Percentiles rank a stretch among this genome's conserved stretches.
These are phyloP conservation scores for Homalodisca vitripennis DNA, from an alignment of 1,140 invertebrate genomes.

Conservation along the genomic window DNA sequence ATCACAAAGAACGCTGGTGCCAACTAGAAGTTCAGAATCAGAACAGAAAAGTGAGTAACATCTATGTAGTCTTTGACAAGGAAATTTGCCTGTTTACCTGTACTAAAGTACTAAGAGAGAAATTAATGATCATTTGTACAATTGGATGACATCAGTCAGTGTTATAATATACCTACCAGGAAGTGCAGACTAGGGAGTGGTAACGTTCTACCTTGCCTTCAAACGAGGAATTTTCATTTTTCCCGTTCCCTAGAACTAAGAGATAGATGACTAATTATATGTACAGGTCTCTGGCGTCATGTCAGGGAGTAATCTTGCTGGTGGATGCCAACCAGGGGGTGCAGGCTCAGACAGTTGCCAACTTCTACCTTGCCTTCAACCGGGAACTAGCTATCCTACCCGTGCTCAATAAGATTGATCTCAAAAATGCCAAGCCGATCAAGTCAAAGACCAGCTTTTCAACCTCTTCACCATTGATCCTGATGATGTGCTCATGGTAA, in stretches of 20 bases:
- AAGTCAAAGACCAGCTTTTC: conserved; percentile 74
- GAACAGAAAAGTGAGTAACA: too few relatives aligned
- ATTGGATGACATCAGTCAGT: too few relatives aligned
- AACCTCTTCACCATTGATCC: conserved; percentile 82
- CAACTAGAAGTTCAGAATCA: too few relatives aligned
- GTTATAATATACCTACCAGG: too few relatives aligned
- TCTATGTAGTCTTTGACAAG: too few relatives aligned
- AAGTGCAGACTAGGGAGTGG: too few relatives aligned
- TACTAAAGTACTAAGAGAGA: too few relatives aligned
- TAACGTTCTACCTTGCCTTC: conserved; percentile 92
- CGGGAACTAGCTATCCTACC: conserved; percentile 83
- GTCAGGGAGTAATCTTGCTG: conserved; percentile 91
- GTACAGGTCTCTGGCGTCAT: conserved; percentile 77
- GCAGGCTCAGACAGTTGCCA: conserved; percentile 97
- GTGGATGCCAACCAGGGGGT: conserved; percentile 97
- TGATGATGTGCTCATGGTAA: conserved; percentile 63
- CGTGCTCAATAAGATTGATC: conserved; percentile 96
- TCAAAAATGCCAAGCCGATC: conserved; percentile 84
- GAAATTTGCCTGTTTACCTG: too few relatives aligned
- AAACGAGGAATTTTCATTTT: conserved; percentile 78
- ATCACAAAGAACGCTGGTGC: too few relatives aligned
- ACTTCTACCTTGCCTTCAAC: conserved; percentile 90
- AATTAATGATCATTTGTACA: too few relatives aligned
- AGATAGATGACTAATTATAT: conserved; percentile 55
- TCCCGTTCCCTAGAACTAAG: conserved; percentile 96